Percentiles rank a stretch among this genome's conserved stretches.
Conservation (phyloP, 2,888 invertebrate species). For the Itoplectis maculator region DNA sequence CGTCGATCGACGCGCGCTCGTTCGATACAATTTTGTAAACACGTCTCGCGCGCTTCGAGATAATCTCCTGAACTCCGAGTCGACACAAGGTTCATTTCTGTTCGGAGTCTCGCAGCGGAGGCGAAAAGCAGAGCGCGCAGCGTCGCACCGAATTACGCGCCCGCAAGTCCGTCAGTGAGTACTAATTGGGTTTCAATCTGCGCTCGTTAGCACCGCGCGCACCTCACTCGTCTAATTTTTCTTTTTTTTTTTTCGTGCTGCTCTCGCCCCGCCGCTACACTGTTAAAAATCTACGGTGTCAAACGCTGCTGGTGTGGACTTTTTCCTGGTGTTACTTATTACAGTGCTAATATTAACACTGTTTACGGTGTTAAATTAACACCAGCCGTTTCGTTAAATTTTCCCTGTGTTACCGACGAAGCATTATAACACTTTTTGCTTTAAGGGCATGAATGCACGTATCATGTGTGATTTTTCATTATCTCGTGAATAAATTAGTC, state of each 20-base stretch:
- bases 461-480: too few species aligned
- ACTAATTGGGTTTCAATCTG: conserved; percentile 24
- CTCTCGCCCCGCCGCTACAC: neutral
- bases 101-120: conserved; percentile 21
- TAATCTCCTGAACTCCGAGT: conserved; percentile 58
- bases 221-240: neutral
- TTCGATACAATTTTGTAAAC: conserved; percentile 40
- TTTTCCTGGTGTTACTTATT: too few species aligned
- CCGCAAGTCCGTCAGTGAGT: conserved; percentile 34
- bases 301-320: too few species aligned
- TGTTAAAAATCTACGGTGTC: too few species aligned
- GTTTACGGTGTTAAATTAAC: too few species aligned
- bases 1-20: conserved; percentile 10
- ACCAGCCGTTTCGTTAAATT: too few species aligned
- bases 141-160: neutral
- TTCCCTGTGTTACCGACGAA: too few species aligned
- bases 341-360: too few species aligned
- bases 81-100: conserved; percentile 10
- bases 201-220: neutral
- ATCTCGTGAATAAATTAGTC: too few species aligned
- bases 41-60: conserved; percentile 40
- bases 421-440: too few species aligned
- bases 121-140: neutral
- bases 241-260: neutral
- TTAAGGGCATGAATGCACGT: too few species aligned